A percentile compares a stretch with the other conserved stretches of the same genome.
Evolutionary conservation across 2,888 invertebrate species (phyloP).

Genomic region (Blastobasis lacticolella): DNA sequence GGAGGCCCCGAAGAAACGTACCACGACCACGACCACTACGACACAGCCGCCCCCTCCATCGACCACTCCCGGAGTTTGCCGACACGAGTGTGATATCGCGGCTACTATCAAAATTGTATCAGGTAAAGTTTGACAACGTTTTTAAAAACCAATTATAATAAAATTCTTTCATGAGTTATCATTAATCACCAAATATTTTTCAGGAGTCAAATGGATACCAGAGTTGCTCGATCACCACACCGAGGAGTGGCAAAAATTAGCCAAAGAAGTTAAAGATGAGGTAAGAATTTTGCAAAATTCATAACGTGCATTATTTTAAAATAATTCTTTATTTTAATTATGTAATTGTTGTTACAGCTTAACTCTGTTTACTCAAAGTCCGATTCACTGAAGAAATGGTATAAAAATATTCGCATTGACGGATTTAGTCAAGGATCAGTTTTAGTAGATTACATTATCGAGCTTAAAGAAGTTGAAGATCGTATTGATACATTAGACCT

Average conservation of each 20-base stretch:
- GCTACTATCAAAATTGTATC: conserved; percentile 89
- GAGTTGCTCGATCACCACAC: conserved; percentile 91
- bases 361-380: conserved; percentile 88
- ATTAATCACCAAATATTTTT: conserved; percentile 13
- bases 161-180: no score
- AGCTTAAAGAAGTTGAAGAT: conserved; percentile 82
- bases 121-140: conserved; percentile 43
- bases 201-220: conserved; percentile 86
- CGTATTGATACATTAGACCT: conserved; percentile 82
- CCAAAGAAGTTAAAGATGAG: conserved; percentile 86
- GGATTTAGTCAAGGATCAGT: conserved; percentile 92
- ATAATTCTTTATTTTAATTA: neutral
- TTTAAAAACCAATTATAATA: no score
- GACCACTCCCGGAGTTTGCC: conserved; percentile 87
- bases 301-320: neutral
- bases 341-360: conserved; percentile 73
- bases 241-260: conserved; percentile 88
- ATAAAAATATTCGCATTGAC: conserved; percentile 88
- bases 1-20: conserved; percentile 64
- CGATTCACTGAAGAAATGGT: conserved; percentile 84
- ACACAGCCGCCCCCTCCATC: conserved; percentile 81
- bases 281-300: conserved; percentile 48
- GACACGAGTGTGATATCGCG: conserved; percentile 86
- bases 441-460: conserved; percentile 90
- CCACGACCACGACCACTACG: conserved; percentile 77